phyloP scores from a whole-genome alignment of 2,797 vertebrate species.

The Nyctalus aviator region DNA sequence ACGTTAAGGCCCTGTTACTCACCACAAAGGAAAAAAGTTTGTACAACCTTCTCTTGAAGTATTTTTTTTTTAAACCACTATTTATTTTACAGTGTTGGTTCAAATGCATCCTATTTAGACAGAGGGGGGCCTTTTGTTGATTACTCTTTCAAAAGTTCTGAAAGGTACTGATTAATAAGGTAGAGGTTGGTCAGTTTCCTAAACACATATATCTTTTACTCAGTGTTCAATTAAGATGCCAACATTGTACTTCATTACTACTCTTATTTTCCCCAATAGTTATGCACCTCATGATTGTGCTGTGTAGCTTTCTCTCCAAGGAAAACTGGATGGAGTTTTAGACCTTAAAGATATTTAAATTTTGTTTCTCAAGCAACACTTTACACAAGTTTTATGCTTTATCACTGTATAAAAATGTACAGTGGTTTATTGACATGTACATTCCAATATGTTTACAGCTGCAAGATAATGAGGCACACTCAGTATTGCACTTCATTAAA shows the following conservation, averaged over 20 bases:
- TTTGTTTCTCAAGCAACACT: constrained; percentile 75
- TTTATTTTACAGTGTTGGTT: background rate
- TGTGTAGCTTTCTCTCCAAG: constrained; percentile 11
- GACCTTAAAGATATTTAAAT: background rate
- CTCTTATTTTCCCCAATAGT: constrained; percentile 16
- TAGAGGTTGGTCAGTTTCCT: background rate
- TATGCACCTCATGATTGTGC: background rate
- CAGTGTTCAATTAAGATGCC: constrained; percentile 20
- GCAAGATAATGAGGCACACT: constrained; percentile 99
- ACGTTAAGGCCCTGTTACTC: background rate
- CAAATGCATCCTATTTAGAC: background rate
- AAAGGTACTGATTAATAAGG: constrained; percentile 23
- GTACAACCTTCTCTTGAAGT: background rate
- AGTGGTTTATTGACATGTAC: constrained; percentile 99
- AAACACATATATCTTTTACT: background rate
- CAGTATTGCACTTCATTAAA: constrained; percentile 99
- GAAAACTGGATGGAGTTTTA: constrained; percentile 36
- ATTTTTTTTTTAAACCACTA: background rate
- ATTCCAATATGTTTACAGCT: constrained; percentile 99
- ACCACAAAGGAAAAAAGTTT: background rate
- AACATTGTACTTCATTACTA: background rate
- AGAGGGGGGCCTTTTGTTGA: background rate
- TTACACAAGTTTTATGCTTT: constrained; percentile 87
- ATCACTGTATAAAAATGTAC: constrained; percentile 99
- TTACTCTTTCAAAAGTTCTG: background rate